These are phyloP conservation scores for Cardiocondyla obscurior DNA, from an alignment of 1,140 invertebrate species.

Conservation along the genomic window DNA sequence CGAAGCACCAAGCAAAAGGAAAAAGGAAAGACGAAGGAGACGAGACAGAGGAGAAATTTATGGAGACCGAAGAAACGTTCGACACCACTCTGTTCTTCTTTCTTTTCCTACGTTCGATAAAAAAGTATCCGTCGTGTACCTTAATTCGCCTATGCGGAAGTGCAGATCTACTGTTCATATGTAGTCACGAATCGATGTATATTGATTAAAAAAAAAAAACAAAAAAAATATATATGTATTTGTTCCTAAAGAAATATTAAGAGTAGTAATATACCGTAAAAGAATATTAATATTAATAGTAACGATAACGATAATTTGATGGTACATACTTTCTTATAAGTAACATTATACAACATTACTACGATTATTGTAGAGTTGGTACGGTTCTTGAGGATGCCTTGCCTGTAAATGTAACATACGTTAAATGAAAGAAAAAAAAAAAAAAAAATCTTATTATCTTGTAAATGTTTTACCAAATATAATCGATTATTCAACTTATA, in stretches of 20 bases:
- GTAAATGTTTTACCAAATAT: slow-evolving; percentile 85
- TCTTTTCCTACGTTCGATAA: slow-evolving; percentile 49
- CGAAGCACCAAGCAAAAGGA: slow-evolving; percentile 41
- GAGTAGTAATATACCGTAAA: slow-evolving; percentile 75
- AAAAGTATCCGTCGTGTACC: slow-evolving; percentile 60
- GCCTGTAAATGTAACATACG: slow-evolving; percentile 83
- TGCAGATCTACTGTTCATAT: slow-evolving; percentile 76
- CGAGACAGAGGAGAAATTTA: slow-evolving; percentile 12
- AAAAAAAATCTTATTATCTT: slow-evolving; percentile 83
- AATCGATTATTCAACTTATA: slow-evolving; percentile 83
- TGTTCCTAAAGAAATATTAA: slow-evolving; percentile 78
- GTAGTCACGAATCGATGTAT: slow-evolving; percentile 83
- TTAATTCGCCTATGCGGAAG: slow-evolving; percentile 63
- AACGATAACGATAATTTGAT: slow-evolving; percentile 81
- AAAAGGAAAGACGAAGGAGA: slow-evolving; percentile 60
- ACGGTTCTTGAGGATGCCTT: slow-evolving; percentile 84
- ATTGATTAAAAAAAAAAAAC: slow-evolving; percentile 72
- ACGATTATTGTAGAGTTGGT: slow-evolving; percentile 83
- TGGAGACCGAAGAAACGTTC: not conserved
- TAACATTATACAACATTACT: slow-evolving; percentile 79
- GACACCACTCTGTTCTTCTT: slow-evolving; percentile 33
- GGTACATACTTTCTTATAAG: slow-evolving; percentile 84
- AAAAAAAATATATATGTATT: slow-evolving; percentile 76
- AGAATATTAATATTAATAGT: slow-evolving; percentile 79
- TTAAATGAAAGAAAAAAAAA: slow-evolving; percentile 81